Percentiles rank a stretch among this genome's conserved stretches.
These are phyloP conservation scores for Gambelia wislizenii DNA, from an alignment of 2,797 vertebrate species.

Conservation along the genomic window DNA sequence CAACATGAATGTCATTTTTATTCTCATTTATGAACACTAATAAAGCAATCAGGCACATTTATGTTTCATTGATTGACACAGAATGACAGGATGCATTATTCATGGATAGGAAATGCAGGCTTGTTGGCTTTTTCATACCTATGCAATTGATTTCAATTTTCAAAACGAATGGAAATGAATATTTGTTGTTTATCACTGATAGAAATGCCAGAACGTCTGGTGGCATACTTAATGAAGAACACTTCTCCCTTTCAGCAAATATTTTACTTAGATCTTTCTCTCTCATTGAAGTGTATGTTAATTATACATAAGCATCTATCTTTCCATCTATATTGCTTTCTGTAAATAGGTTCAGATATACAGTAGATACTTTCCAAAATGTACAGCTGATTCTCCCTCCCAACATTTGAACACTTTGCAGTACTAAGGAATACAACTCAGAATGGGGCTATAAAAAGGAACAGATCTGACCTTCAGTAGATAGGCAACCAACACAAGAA, in stretches of 20 bases:
- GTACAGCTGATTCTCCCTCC: not conserved
- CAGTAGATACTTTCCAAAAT: not conserved
- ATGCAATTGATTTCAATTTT: constrained; percentile 43
- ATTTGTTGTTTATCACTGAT: not conserved
- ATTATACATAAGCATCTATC: not conserved
- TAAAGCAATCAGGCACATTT: constrained; percentile 27
- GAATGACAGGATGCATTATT: constrained; percentile 2
- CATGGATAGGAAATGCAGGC: constrained; percentile 35
- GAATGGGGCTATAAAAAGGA: not conserved
- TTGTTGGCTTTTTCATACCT: constrained; percentile 14
- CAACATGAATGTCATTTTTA: not conserved
- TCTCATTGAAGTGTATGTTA: constrained; percentile 8
- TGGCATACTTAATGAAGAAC: not conserved
- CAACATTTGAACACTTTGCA: not conserved
- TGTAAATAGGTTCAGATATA: not conserved
- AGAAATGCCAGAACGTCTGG: not conserved
- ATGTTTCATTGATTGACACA: constrained; percentile 49
- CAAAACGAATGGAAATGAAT: constrained; percentile 35
- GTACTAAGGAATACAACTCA: not conserved
- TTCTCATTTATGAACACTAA: constrained; percentile 30
- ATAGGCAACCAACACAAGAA: not conserved
- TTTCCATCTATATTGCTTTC: not conserved
- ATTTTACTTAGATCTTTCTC: constrained; percentile 19
- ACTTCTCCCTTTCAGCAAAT: constrained; percentile 5
- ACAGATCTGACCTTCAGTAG: not conserved